phyloP scores from a whole-genome alignment of 2,113 vertebrate species.

The Thomomys bottae region DNA sequence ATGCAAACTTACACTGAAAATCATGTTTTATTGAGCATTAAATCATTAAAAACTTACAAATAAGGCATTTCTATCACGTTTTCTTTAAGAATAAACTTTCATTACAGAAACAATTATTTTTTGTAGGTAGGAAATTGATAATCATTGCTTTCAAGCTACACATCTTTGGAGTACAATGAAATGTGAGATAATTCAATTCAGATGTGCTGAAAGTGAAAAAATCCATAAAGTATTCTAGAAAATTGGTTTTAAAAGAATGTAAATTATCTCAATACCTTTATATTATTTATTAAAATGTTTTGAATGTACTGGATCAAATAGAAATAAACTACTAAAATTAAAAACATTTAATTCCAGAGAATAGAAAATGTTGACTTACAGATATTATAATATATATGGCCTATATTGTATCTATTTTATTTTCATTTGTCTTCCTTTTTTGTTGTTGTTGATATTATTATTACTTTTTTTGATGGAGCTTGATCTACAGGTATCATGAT shows the following conservation, averaged over 20 bases:
- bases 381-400: background rate
- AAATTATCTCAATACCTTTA: background rate
- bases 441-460: too few species aligned
- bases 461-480: too few species aligned
- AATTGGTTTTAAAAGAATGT: background rate
- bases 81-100: background rate
- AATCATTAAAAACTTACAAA: background rate
- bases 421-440: too few species aligned
- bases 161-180: background rate
- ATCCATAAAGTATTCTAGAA: background rate
- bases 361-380: background rate
- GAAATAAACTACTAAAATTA: slow-evolving; percentile 10
- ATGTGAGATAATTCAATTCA: background rate
- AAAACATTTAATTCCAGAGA: background rate
- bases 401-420: too few species aligned
- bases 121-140: background rate
- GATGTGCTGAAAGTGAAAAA: background rate
- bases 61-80: background rate
- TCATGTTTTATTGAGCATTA: slow-evolving; percentile 2
- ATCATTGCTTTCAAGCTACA: background rate
- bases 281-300: background rate
- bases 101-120: slow-evolving; percentile 29
- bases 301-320: slow-evolving; percentile 18
- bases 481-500: too few species aligned
- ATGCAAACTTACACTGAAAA: background rate